These are phyloP conservation scores for Drosophila paramelanica DNA, from an alignment of 2,888 invertebrate species.

Conservation along the genomic window DNA sequence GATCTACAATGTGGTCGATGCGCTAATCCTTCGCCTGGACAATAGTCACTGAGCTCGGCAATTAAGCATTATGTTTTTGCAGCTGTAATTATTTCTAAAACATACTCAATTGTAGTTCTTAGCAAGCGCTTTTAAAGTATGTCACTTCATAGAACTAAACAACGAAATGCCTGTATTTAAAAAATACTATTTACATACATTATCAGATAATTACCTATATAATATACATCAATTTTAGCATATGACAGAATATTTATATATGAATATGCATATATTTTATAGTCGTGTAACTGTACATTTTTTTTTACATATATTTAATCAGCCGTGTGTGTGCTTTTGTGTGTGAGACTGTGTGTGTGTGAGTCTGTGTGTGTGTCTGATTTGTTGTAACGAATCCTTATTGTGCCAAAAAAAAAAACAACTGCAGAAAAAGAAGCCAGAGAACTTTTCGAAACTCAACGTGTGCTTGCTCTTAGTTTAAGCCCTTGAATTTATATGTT, in stretches of 20 bases:
- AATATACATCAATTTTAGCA: slow-evolving; percentile 38
- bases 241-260: slow-evolving; percentile 50
- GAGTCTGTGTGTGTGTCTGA: slow-evolving; percentile 28
- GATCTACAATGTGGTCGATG: slow-evolving; percentile 92
- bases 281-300: slow-evolving; percentile 64
- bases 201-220: slow-evolving; percentile 22
- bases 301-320: slow-evolving; percentile 27
- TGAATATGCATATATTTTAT: slow-evolving; percentile 53
- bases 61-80: slow-evolving; percentile 7
- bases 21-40: slow-evolving; percentile 85
- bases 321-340: slow-evolving; percentile 32
- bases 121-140: slow-evolving; percentile 74
- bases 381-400: slow-evolving; percentile 69
- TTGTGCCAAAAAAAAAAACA: slow-evolving; percentile 70
- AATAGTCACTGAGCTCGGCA: slow-evolving; percentile 74
- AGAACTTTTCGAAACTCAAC: slow-evolving; percentile 48
- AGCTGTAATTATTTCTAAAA: slow-evolving; percentile 32
- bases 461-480: slow-evolving; percentile 61
- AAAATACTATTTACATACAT: slow-evolving; percentile 51
- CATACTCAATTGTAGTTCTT: slow-evolving; percentile 56
- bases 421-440: slow-evolving; percentile 38
- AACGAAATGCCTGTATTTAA: slow-evolving; percentile 78
- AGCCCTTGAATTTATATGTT: slow-evolving; percentile 60
- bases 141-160: slow-evolving; percentile 53
- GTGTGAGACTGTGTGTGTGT: slow-evolving; percentile 13